Evolutionary conservation across 2,113 vertebrate species (phyloP).

Genomic region (Oophaga pumilio): DNA sequence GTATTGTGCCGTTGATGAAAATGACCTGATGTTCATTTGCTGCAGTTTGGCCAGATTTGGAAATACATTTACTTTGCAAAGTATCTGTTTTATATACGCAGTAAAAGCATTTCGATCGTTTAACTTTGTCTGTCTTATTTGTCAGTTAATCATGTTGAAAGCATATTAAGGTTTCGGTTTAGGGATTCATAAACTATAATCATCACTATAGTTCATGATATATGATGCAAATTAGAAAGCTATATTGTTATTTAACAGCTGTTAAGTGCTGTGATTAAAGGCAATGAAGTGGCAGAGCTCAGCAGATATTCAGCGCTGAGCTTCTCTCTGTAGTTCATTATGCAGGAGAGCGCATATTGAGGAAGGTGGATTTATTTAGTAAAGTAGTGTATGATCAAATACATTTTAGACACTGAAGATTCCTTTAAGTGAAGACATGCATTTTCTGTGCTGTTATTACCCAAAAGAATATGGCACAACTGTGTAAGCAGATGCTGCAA

Average conservation of each 20-base stretch:
- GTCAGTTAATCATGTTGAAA: slow-evolving; percentile 50
- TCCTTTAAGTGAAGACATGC: slow-evolving; percentile 12
- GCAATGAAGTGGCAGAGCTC: slow-evolving; percentile 48
- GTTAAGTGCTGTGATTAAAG: slow-evolving; percentile 53
- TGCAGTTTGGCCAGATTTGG: neutral
- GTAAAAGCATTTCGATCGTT: slow-evolving; percentile 4
- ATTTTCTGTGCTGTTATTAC: slow-evolving; percentile 42
- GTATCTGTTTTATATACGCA: slow-evolving; percentile 33
- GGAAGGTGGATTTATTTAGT: slow-evolving; percentile 13
- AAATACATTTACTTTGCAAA: neutral
- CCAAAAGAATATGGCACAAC: slow-evolving; percentile 9
- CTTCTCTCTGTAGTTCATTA: slow-evolving; percentile 17
- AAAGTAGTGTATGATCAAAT: slow-evolving; percentile 19
- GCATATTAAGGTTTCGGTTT: slow-evolving; percentile 45
- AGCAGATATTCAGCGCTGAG: slow-evolving; percentile 41
- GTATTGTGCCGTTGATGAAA: slow-evolving; percentile 11
- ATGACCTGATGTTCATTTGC: slow-evolving; percentile 1
- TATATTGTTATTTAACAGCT: slow-evolving; percentile 55
- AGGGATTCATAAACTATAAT: slow-evolving; percentile 50
- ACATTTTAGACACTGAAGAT: slow-evolving; percentile 4
- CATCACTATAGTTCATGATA: slow-evolving; percentile 45
- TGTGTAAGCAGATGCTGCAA: slow-evolving; percentile 19
- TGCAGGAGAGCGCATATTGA: slow-evolving; percentile 22
- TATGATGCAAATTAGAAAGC: slow-evolving; percentile 52
- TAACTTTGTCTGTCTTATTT: slow-evolving; percentile 31